Conservation (phyloP, 2,888 invertebrate genomes). For the Synergus itoensis region DNA sequence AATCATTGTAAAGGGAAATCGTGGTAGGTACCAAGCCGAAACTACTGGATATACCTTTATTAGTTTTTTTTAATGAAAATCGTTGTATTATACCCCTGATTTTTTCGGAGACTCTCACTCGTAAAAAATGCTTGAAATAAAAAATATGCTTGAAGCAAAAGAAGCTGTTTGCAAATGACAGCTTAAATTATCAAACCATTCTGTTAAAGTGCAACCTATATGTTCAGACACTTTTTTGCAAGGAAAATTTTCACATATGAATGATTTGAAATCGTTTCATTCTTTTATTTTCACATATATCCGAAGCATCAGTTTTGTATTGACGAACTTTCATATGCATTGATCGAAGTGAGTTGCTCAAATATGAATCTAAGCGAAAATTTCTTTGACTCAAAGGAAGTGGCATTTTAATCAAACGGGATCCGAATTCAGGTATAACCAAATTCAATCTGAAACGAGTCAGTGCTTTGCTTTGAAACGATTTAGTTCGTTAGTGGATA, state of each 20-base stretch:
- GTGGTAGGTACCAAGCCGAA: no score
- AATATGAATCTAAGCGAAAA: constrained; percentile 30
- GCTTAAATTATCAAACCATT: background rate
- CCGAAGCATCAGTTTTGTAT: background rate
- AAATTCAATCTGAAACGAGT: constrained; percentile 11
- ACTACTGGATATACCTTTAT: no score
- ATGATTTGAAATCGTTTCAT: constrained; percentile 12
- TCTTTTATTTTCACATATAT: background rate
- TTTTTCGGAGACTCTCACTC: no score
- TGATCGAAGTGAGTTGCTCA: constrained; percentile 7
- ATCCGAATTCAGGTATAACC: constrained; percentile 21
- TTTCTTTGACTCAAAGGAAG: constrained; percentile 38
- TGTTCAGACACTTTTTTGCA: background rate
- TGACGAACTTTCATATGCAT: constrained; percentile 29
- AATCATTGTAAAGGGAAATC: no score
- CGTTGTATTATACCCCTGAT: no score
- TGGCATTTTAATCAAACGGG: constrained; percentile 10
- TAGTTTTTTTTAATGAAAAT: no score
- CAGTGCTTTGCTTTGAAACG: background rate
- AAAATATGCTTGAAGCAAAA: background rate
- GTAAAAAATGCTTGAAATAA: no score
- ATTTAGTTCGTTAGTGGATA: background rate
- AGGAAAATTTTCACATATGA: background rate
- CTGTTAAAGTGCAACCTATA: background rate
- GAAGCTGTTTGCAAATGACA: background rate